Conservation (phyloP, 2,797 vertebrate genomes). For the Masticophis lateralis region DNA sequence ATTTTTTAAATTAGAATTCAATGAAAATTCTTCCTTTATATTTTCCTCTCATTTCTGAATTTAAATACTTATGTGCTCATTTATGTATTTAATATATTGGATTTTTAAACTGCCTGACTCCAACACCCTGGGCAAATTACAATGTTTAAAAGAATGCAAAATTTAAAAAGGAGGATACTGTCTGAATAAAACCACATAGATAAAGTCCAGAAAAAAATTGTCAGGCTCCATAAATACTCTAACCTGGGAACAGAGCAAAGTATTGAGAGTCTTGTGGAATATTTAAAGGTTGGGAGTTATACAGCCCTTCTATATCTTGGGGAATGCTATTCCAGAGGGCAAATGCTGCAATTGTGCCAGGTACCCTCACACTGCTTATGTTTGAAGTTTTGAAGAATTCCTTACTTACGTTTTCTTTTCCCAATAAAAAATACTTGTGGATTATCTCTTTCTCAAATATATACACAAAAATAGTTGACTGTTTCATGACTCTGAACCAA, state of each 20-base stretch:
- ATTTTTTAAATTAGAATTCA: not conserved
- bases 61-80: not conserved
- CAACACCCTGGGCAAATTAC: not conserved
- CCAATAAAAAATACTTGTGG: not conserved
- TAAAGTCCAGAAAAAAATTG: not conserved
- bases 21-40: not conserved
- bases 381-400: not conserved
- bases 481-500: not conserved
- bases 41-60: not conserved
- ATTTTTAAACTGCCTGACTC: not conserved
- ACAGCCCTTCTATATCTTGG: not conserved
- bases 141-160: not conserved
- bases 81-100: not conserved
- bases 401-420: not conserved
- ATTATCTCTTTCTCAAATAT: not conserved
- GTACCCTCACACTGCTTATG: not conserved
- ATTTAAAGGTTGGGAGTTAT: not conserved
- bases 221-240: not conserved
- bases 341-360: not conserved
- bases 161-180: not conserved
- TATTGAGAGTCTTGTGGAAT: not conserved
- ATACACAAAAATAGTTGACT: not conserved
- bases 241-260: not conserved
- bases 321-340: not conserved
- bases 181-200: not conserved